A percentile compares a stretch with the other conserved stretches of the same genome.
phyloP scores from a whole-genome alignment of 1,140 invertebrate species.

The Zaprionus lachaisei region DNA sequence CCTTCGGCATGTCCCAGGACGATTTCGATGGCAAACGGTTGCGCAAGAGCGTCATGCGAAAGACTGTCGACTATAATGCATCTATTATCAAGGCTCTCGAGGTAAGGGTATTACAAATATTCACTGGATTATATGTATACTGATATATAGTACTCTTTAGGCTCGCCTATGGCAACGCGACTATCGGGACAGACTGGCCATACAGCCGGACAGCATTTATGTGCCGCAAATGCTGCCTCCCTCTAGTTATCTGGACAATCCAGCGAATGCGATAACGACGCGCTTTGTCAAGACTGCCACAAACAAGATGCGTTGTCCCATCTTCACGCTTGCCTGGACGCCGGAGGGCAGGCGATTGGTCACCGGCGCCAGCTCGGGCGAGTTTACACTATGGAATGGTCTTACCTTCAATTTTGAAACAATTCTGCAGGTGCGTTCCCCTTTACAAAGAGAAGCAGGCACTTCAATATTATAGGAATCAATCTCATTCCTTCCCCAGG shows the following conservation, averaged over 20 bases:
- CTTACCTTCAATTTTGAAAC: constrained; percentile 99
- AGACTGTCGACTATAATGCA: constrained; percentile 99
- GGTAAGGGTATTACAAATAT: constrained; percentile 84
- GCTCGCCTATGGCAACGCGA: constrained; percentile 97
- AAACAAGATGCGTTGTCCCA: constrained; percentile 99
- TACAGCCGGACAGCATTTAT: constrained; percentile 97
- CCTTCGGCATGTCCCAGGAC: constrained; percentile 88
- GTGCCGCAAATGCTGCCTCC: constrained; percentile 95
- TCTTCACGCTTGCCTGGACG: constrained; percentile 99
- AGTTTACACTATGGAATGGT: constrained; percentile 99
- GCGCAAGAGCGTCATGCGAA: constrained; percentile 97
- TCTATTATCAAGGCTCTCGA: constrained; percentile 96
- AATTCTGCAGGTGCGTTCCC: constrained; percentile 94
- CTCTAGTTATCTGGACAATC: constrained; percentile 95
- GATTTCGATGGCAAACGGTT: constrained; percentile 98
- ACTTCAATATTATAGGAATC: neutral
- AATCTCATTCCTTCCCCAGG: constrained; percentile 86
- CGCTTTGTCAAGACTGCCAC: constrained; percentile 99
- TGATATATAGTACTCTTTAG: constrained; percentile 84
- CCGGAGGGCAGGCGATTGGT: constrained; percentile 98
- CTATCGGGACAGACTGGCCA: constrained; percentile 91
- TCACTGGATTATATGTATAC: neutral
- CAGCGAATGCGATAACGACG: constrained; percentile 98
- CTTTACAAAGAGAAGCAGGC: neutral
- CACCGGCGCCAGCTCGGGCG: constrained; percentile 99